These are phyloP conservation scores for Microtus pennsylvanicus DNA, from an alignment of 2,113 vertebrate species.

Conservation along the genomic window DNA sequence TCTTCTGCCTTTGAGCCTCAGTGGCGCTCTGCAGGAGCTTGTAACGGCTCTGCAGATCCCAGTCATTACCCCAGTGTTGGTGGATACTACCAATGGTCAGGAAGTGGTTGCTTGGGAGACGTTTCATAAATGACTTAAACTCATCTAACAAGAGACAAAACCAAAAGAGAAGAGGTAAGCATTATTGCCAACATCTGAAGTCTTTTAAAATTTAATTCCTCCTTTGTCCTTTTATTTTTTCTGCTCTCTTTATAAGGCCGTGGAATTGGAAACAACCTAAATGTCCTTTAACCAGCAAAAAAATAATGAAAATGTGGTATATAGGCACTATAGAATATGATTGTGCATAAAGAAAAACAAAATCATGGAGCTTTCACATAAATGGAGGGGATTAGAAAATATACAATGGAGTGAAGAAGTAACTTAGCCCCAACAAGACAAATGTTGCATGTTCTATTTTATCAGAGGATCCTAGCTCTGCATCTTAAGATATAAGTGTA, in stretches of 20 bases:
- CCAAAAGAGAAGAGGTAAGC: background rate
- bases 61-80: constrained; percentile 99
- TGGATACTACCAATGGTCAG: constrained; percentile 98
- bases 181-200: background rate
- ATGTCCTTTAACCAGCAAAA: background rate
- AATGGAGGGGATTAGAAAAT: background rate
- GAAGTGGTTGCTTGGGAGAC: constrained; percentile 97
- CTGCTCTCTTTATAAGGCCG: background rate
- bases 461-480: background rate
- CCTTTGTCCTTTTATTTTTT: no score
- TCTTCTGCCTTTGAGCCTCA: constrained; percentile 95
- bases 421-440: background rate
- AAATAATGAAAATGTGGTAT: background rate
- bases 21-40: constrained; percentile 96
- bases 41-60: constrained; percentile 98
- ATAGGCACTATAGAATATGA: background rate
- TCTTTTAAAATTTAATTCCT: background rate
- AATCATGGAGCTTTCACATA: background rate
- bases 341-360: background rate
- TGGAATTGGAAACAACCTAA: background rate
- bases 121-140: constrained; percentile 99
- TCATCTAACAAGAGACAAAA: constrained; percentile 90
- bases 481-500: background rate
- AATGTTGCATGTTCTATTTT: background rate
- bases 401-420: background rate